phyloP scores from a whole-genome alignment of 2,113 vertebrate species.

The Nesospiza acunhae region DNA sequence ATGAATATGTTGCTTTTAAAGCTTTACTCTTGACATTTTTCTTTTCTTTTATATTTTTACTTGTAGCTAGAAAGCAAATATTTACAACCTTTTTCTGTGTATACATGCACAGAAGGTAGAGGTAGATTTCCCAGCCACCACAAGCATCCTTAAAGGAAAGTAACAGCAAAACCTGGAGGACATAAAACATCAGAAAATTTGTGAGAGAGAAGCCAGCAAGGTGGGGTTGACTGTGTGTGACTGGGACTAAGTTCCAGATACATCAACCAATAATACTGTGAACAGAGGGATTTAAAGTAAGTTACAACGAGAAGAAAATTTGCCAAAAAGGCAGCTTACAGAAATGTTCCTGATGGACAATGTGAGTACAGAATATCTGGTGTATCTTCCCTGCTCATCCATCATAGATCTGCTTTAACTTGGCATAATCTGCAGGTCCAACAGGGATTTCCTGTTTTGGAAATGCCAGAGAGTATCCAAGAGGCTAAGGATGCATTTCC shows the following conservation, averaged over 20 bases:
- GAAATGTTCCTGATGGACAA: neutral
- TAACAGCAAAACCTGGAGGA: neutral
- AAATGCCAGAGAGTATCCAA: neutral
- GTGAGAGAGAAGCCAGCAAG: neutral
- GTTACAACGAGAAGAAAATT: neutral
- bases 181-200: neutral
- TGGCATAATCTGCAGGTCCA: neutral
- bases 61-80: neutral
- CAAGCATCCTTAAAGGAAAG: neutral
- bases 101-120: neutral
- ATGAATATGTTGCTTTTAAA: neutral
- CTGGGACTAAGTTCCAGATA: neutral
- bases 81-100: neutral
- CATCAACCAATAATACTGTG: neutral
- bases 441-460: neutral
- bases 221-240: neutral
- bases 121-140: neutral
- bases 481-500: neutral
- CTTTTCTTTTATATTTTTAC: neutral
- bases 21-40: neutral
- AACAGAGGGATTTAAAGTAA: neutral
- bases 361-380: neutral
- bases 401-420: neutral
- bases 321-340: neutral
- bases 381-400: neutral